Evolutionary conservation across 2,888 invertebrate genomes (phyloP).

Genomic region (Blastobasis lacticolella): DNA sequence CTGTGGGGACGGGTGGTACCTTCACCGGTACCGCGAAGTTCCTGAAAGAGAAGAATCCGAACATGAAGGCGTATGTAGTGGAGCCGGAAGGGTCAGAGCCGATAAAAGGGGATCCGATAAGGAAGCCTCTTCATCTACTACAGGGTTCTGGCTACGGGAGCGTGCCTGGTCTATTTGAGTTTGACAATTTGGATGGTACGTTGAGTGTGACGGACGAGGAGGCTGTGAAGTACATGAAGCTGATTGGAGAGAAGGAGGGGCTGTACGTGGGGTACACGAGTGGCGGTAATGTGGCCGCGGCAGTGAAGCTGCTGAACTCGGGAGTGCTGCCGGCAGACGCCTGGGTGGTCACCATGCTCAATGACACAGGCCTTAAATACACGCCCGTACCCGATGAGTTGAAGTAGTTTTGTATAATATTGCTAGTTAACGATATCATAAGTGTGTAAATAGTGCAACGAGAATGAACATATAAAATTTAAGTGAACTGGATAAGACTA

Average conservation of each 20-base stretch:
- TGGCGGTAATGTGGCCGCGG: constrained; percentile 61
- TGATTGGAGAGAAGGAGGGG: constrained; percentile 57
- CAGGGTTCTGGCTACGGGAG: constrained; percentile 65
- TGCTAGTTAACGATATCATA: too few species aligned
- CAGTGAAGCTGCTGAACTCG: constrained; percentile 51
- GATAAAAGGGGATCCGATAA: constrained; percentile 51
- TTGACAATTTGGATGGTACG: constrained; percentile 53
- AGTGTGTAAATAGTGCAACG: too few species aligned
- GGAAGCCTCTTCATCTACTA: constrained; percentile 58
- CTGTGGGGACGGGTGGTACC: constrained; percentile 60
- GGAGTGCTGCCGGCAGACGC: constrained; percentile 49
- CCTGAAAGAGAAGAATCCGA: constrained; percentile 53
- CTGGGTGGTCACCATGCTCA: constrained; percentile 57
- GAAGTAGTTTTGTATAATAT: too few species aligned
- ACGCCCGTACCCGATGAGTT: constrained; percentile 45
- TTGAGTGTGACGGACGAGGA: constrained; percentile 56
- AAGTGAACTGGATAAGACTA: too few species aligned
- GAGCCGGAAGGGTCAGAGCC: constrained; percentile 59
- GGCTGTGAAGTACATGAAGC: constrained; percentile 40
- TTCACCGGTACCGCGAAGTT: constrained; percentile 53
- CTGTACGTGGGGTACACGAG: constrained; percentile 63
- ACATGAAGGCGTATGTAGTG: constrained; percentile 46
- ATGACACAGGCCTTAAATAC: constrained; percentile 59
- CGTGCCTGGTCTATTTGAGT: constrained; percentile 52
- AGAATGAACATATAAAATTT: too few species aligned